Evolutionary conservation across 2,888 invertebrate species (phyloP), one percentile per base, ranked within the genome.

Genomic region (Anorthoa munda): DNA sequence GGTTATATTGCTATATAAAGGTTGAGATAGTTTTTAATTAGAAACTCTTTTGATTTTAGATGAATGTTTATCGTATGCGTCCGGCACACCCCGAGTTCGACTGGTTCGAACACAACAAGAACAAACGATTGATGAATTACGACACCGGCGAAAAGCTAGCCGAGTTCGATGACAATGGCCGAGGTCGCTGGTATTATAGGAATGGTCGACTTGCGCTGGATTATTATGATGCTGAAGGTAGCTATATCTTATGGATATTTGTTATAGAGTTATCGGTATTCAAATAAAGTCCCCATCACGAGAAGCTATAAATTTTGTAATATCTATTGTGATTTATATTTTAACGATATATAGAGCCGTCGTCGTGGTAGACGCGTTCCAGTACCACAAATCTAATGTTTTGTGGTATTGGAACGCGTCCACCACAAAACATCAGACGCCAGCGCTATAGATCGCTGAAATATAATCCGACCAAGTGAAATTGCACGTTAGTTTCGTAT

Each of bases 61-160:
- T 95, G 92, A 95, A 95, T 75, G 92, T 95, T 3, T 96, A 95
- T 82, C 94, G 94, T 21, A 96, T 96, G 95, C 92, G 93, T 23
- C 95, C 95, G 66, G 93, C 94, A 2, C 94, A 94, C 31, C 95
- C 96, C 0, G 94, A 96, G 81, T 95, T 94, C 60, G 93, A 95
- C 86, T 96, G 96, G 96, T 96, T 96, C 78, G 91, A 94, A 82
- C 92, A 91, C 68, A 94, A 96, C 74, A 95, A 93, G 82, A 90
- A 89, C 68, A 95, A 94, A 85, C 87, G 92, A 26, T 21, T 89
- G 13, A 92, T 95, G 90, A 66, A 81, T 23, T 95, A 95, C 77
- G 93, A 95, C 65, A 86, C 91, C 1, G 96, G 95, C 2, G 95
- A 95, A 80, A 93, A 87, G 67, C 83, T 96, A 4, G 95, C 96